Conservation (phyloP, 2,113 vertebrate genomes). For the Hyperopisus bebe region DNA sequence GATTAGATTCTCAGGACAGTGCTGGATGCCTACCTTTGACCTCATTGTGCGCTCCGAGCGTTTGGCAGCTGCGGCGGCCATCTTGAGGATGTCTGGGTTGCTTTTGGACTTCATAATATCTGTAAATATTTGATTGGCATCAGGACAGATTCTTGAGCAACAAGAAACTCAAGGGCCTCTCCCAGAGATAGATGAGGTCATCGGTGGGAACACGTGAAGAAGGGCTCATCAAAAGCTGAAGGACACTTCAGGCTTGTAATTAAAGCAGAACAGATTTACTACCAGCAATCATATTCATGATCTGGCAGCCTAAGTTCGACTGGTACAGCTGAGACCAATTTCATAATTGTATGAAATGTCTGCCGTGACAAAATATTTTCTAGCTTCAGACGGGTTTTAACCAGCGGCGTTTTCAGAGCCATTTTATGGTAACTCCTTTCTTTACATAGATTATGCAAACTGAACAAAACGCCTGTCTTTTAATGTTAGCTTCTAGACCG, state of each 20-base stretch:
- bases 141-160: constrained; percentile 7
- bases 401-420: neutral
- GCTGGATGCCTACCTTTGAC: constrained; percentile 58
- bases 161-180: neutral
- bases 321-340: neutral
- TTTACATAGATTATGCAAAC: neutral
- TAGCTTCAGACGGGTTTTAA: neutral
- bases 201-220: neutral
- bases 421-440: neutral
- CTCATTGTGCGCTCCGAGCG: constrained; percentile 68
- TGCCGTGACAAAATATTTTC: neutral
- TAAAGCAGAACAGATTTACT: neutral
- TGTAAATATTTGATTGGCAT: constrained; percentile 26
- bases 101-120: constrained; percentile 78
- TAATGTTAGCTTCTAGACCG: neutral
- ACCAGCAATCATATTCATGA: neutral
- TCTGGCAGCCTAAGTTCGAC: neutral
- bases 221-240: neutral
- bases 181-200: neutral
- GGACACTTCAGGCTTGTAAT: neutral
- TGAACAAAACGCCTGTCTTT: neutral
- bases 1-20: neutral
- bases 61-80: constrained; percentile 69
- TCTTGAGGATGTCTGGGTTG: constrained; percentile 73
- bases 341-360: neutral